These are phyloP conservation scores for Dicycla oo DNA, from an alignment of 2,888 invertebrate species.

Conservation along the genomic window DNA sequence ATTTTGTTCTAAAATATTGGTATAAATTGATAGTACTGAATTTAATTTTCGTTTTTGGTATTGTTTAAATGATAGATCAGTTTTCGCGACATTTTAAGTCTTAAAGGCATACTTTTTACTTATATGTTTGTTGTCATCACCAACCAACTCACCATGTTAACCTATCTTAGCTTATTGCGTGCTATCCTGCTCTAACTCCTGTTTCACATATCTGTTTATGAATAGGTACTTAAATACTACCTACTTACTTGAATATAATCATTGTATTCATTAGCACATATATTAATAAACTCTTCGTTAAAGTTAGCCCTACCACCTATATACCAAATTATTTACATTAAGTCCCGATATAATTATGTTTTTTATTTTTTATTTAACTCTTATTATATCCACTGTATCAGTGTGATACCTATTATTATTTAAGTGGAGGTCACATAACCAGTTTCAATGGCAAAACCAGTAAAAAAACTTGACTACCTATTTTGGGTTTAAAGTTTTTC, in stretches of 20 bases:
- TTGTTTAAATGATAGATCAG: slow-evolving; percentile 19
- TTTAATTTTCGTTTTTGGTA: slow-evolving; percentile 22
- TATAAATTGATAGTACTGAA: background rate
- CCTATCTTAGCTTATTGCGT: background rate
- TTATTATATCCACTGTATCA: slow-evolving; percentile 8
- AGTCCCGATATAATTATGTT: background rate
- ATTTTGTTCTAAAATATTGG: background rate
- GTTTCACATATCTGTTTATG: background rate
- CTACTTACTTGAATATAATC: slow-evolving; percentile 1
- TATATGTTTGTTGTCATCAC: slow-evolving; percentile 25
- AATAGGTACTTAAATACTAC: too few species aligned
- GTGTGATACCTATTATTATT: slow-evolving; percentile 18
- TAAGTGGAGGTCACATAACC: slow-evolving; percentile 20
- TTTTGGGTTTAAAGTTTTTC: slow-evolving; percentile 7
- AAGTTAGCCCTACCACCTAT: background rate
- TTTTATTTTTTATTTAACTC: background rate
- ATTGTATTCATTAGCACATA: background rate
- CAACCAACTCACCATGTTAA: slow-evolving; percentile 11
- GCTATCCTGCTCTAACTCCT: slow-evolving; percentile 17
- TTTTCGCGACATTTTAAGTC: background rate
- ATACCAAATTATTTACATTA: slow-evolving; percentile 1
- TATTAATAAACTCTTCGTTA: background rate
- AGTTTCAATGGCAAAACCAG: slow-evolving; percentile 10
- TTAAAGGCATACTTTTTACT: background rate
- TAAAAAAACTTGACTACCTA: background rate